Base-by-base conservation (phyloP, 2,113 vertebrate genomes). In the Astur gentilis region DNA sequence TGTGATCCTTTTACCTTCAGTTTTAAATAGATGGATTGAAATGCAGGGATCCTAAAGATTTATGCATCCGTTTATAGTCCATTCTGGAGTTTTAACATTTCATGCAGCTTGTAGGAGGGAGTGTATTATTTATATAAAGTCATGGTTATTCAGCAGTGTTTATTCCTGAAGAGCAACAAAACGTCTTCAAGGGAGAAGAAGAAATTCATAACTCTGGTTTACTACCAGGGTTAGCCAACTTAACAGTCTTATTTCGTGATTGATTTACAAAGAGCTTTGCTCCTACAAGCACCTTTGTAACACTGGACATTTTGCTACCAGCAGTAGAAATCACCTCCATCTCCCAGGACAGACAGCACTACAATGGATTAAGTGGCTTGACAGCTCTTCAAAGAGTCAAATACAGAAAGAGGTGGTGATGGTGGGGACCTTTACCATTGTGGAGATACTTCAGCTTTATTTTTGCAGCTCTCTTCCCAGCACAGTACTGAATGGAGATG, bases 131-230 rank as follows among this genome's bases (percentile, higher is more conserved):
- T 93, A 95, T 90, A 91, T 79, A 93, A 90, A 93, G 70, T 64
- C 93, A 91, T 90, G 87, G 89, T 95, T 97, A 97, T 94, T 95
- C 96, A 94, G 71, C 66, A 73, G 73, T 90, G 82, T 95, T 97
- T 94, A 83, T 96, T 96, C 81, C 84, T 93, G 84, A 97, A 94
- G 32, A 96, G 62, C 64, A 96, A 94, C 91, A 77, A 91, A 94
- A 86, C 8, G 18, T 57, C 58, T 95, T 85, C 58, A 38, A 78
- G 55, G 72, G 77, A 93, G 57, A 94, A 65, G 58, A 77, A 90
- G 75, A 94, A 96, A 97, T 94, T 86, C 29, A 21, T 90, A 94
- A 66, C 75, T 96, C 70, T 85, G 71, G 45, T 91, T 89, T 93
- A 83, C 75, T 80, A 86, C 75, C 60, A 72, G 83, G 36, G 55